Base-by-base conservation (phyloP, 2,888 invertebrate species). In the Megaustenia siamemsis region DNA sequence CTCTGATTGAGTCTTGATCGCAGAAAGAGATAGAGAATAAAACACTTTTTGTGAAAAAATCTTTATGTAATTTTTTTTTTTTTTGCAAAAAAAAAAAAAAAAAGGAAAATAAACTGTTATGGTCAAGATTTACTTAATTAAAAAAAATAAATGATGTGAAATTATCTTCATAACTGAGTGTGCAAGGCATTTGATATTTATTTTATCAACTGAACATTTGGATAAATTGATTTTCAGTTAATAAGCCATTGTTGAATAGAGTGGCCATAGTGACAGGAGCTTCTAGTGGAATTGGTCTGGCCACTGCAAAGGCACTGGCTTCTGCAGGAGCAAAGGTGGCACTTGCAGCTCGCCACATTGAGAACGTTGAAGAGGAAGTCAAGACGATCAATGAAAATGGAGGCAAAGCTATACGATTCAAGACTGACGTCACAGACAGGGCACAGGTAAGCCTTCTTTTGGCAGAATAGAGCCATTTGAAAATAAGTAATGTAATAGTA, bases 201-300 rank as follows among this genome's bases (percentile, higher is more conserved):
- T 6, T 73, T 35, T 45, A 28, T 73, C 0, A 71, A 45, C 28
- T 45, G 2, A 45, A 28, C 10, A 21, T 45, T 43, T n/a, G 43
- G 28, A 12, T 45, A 12, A 71, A 15, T 32, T 28, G 5, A 49
- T 73, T 79, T 83, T 53, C 82, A 87, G 85, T 79, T 60, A 43
- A 53, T 56, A 76, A 80, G n/a, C 84, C 87, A 6, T 69, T 87
- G 45, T 81, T 85, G 73, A 84, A 85, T 32, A 71, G 75, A 82
- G 94, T 94, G 86, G 93, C 92, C 85, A 91, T 94, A 86, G 93
- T 94, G 43, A 94, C 94, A 0, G 94, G 94, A 6, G 94, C 94
- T 24, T 94, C 94, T 28, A 94, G 94, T 89, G 94, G 94, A 45
- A 94, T 94, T 81, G 94, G 94, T 12, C 90, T 90, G 49, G 93